Percentiles rank a stretch among this genome's conserved stretches.
Evolutionary conservation across 2,113 vertebrate species (phyloP).

Genomic region (Calidris pugnax): DNA sequence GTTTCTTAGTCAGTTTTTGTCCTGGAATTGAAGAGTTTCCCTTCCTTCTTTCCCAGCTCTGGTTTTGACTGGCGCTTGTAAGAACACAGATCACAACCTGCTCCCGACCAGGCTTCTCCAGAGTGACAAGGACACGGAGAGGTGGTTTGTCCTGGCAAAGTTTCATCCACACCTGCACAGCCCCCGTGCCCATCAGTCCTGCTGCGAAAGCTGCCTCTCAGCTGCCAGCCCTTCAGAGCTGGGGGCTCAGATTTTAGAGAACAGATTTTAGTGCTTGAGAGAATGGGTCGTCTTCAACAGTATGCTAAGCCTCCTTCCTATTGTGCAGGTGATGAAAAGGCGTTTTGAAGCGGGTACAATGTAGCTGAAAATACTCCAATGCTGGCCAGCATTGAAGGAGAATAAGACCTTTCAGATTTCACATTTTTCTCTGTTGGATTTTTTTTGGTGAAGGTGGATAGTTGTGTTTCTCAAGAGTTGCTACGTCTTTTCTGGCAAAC

Average conservation of each 20-base stretch:
- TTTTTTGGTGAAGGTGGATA: not conserved
- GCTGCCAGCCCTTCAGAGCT: not conserved
- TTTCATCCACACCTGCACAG: not conserved
- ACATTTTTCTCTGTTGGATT: not conserved
- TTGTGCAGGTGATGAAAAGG: not conserved
- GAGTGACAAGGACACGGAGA: not conserved
- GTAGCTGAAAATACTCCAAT: not conserved
- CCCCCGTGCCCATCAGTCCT: not conserved
- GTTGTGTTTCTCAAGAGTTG: not conserved
- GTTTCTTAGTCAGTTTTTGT: not conserved
- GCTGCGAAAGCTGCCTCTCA: not conserved
- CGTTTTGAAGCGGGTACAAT: not conserved
- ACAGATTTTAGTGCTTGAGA: not conserved
- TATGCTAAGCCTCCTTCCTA: not conserved
- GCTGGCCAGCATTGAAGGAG: not conserved
- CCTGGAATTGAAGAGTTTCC: conserved; percentile 36
- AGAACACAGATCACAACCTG: not conserved
- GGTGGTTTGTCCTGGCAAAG: not conserved
- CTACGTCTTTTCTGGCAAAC: not conserved
- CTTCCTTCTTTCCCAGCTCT: conserved; percentile 40
- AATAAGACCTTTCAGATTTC: not conserved
- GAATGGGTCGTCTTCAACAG: not conserved
- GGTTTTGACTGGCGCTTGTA: conserved; percentile 1
- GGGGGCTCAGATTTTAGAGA: not conserved
- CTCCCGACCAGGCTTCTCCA: conserved; percentile 19